These are phyloP conservation scores for Brachionus rubens DNA, from an alignment of 1,140 invertebrate genomes.

Conservation along the genomic window DNA sequence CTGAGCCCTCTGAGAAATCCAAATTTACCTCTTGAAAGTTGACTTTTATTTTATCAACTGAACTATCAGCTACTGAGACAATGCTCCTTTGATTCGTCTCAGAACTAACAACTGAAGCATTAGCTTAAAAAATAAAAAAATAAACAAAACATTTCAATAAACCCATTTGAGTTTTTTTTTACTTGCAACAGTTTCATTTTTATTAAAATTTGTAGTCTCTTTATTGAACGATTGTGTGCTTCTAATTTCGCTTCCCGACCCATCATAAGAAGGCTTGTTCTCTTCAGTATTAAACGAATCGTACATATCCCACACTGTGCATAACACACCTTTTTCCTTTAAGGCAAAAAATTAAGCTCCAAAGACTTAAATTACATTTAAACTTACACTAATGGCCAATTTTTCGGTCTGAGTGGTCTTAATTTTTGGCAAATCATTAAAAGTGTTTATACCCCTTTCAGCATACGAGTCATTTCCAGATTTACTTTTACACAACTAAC, in stretches of 20 bases:
- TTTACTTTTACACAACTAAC: constrained; percentile 55
- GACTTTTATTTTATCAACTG: background rate
- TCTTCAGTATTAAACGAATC: constrained; percentile 53
- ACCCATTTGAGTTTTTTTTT: too few relatives aligned
- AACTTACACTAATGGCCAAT: constrained; percentile 53
- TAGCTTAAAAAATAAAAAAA: background rate
- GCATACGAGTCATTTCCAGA: constrained; percentile 58
- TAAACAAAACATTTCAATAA: too few relatives aligned
- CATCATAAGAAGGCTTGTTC: background rate
- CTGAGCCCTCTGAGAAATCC: too few relatives aligned
- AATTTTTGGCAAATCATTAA: constrained; percentile 58
- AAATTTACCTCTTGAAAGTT: background rate
- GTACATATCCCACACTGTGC: constrained; percentile 58
- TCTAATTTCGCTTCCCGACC: too few relatives aligned
- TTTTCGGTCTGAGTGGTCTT: constrained; percentile 56
- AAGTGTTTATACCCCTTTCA: constrained; percentile 59
- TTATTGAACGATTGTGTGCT: too few relatives aligned
- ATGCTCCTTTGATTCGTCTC: constrained; percentile 11
- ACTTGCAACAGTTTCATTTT: too few relatives aligned
- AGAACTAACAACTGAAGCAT: constrained; percentile 5
- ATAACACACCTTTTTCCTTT: constrained; percentile 53
- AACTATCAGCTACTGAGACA: background rate
- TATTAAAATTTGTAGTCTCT: too few relatives aligned
- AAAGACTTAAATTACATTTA: background rate
- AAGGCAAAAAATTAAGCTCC: background rate